Evolutionary conservation across 2,888 invertebrate species (phyloP).

Genomic region (Loripinus fragilis): DNA sequence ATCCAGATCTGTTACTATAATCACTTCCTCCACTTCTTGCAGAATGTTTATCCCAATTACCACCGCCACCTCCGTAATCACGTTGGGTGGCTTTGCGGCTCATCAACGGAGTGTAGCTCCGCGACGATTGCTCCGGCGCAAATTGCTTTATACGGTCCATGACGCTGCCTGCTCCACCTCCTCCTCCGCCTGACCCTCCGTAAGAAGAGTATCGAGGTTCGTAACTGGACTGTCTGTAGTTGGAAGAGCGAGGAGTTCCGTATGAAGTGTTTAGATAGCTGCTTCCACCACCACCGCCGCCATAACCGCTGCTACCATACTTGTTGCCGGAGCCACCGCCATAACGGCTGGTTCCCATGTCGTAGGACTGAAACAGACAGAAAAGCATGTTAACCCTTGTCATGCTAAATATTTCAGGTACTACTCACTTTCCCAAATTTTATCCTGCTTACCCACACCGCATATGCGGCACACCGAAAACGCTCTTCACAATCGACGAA

Average conservation of each 20-base stretch:
- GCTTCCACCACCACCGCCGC: too few relatives aligned
- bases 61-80: constrained; percentile 55
- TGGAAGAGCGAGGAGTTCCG: constrained; percentile 49
- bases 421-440: too few relatives aligned
- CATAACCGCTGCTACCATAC: constrained; percentile 60
- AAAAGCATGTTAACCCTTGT: not conserved
- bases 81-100: constrained; percentile 55
- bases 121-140: constrained; percentile 47
- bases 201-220: constrained; percentile 37
- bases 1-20: constrained; percentile 74
- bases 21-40: constrained; percentile 66
- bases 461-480: too few relatives aligned
- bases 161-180: constrained; percentile 55
- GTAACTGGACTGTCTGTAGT: constrained; percentile 60
- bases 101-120: constrained; percentile 67
- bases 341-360: constrained; percentile 78
- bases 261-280: constrained; percentile 62
- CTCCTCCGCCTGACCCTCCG: too few relatives aligned
- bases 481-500: too few relatives aligned
- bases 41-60: constrained; percentile 66
- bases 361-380: constrained; percentile 69
- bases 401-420: too few relatives aligned
- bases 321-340: constrained; percentile 57
- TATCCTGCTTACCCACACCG: too few relatives aligned
- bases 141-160: constrained; percentile 72